phyloP scores from a whole-genome alignment of 35 echinoderm and acorn worm species.

The Ptychodera flava region DNA sequence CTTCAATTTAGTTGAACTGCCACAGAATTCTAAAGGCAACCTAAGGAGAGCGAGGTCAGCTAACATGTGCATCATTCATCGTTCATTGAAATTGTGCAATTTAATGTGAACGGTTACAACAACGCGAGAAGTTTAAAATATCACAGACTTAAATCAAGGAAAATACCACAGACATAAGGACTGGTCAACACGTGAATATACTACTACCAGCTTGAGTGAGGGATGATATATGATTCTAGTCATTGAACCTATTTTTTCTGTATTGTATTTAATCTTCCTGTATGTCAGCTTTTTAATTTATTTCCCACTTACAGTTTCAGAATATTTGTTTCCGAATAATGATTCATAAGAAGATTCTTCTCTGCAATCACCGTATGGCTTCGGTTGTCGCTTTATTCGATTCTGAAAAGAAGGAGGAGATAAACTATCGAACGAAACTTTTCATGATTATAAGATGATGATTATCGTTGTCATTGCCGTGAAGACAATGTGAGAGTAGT shows the following conservation, averaged over 20 bases:
- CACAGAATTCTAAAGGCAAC: background rate
- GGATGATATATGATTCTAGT: background rate
- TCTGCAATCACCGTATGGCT: background rate
- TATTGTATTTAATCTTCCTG: too few relatives aligned
- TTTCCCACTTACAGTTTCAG: background rate
- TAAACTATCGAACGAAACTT: too few relatives aligned
- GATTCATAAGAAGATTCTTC: background rate
- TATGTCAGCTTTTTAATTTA: too few relatives aligned
- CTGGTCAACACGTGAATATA: background rate
- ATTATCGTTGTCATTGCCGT: too few relatives aligned
- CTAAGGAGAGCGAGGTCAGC: background rate
- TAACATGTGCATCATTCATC: too few relatives aligned
- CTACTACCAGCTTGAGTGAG: background rate
- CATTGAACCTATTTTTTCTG: background rate
- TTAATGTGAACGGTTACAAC: too few relatives aligned
- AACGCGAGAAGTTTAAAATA: too few relatives aligned
- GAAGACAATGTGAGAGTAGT: too few relatives aligned
- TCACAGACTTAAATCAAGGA: background rate
- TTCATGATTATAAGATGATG: too few relatives aligned
- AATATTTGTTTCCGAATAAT: background rate
- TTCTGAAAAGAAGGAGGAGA: background rate
- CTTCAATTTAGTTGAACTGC: background rate
- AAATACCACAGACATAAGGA: background rate
- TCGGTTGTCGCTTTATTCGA: background rate
- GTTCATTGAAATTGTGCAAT: too few relatives aligned